Evolutionary conservation across 1,140 invertebrate genomes (phyloP).

Genomic region (Drosophila pandora): DNA sequence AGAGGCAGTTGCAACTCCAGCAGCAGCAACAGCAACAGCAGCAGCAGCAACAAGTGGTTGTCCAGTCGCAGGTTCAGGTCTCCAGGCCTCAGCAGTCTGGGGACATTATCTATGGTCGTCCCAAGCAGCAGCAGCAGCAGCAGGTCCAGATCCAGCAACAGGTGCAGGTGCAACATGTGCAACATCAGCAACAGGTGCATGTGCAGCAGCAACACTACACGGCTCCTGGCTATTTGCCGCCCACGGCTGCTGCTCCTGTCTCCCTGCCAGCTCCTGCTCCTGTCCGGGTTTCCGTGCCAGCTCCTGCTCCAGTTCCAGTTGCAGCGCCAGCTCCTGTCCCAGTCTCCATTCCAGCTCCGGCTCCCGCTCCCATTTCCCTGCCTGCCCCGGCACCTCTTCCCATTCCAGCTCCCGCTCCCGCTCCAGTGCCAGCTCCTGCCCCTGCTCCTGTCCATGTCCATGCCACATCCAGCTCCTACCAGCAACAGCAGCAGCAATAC

Average conservation of each 20-base stretch:
- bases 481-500: conserved; percentile 26
- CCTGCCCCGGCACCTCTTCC: conserved; percentile 5
- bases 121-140: conserved; percentile 32
- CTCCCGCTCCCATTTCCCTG: neutral
- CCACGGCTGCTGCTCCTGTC: conserved; percentile 4
- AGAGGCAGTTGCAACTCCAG: conserved; percentile 28
- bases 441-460: conserved; percentile 13
- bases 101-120: conserved; percentile 31
- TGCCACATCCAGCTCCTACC: conserved; percentile 1
- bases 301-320: neutral
- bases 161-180: conserved; percentile 19
- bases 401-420: conserved; percentile 9
- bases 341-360: conserved; percentile 22
- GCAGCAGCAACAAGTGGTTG: conserved; percentile 41
- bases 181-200: conserved; percentile 15
- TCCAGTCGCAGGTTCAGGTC: conserved; percentile 45
- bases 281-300: neutral
- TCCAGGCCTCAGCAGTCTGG: conserved; percentile 43
- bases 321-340: neutral
- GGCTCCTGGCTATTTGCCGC: conserved; percentile 40
- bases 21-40: conserved; percentile 31
- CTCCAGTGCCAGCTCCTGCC: neutral
- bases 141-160: neutral
- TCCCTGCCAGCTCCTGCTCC: neutral
- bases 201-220: conserved; percentile 12